phyloP scores from a whole-genome alignment of 2,888 invertebrate genomes.

The Campoplex nolae region DNA sequence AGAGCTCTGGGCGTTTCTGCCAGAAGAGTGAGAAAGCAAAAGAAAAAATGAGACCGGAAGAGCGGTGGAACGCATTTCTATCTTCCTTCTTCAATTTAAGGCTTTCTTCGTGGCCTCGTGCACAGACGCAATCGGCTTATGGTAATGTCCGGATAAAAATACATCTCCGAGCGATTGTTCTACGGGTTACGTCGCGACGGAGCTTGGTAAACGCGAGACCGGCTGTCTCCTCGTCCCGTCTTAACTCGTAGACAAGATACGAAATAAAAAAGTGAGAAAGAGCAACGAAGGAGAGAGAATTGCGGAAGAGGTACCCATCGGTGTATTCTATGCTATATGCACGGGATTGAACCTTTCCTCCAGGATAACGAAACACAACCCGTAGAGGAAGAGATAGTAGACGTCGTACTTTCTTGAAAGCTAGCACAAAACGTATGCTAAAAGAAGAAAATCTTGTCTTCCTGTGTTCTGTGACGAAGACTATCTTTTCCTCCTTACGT shows the following conservation, averaged over 20 bases:
- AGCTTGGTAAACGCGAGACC: conserved; percentile 62
- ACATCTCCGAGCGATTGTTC: conserved; percentile 74
- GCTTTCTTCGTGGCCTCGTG: conserved; percentile 63
- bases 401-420: conserved; percentile 59
- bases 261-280: conserved; percentile 45
- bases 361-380: conserved; percentile 53
- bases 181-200: conserved; percentile 63
- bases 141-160: conserved; percentile 76
- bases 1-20: not conserved
- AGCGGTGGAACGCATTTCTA: conserved; percentile 53
- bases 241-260: conserved; percentile 65
- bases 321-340: conserved; percentile 32
- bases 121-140: conserved; percentile 76
- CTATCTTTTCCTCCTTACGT: not conserved
- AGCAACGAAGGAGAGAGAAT: conserved; percentile 43
- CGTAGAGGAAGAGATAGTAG: conserved; percentile 26
- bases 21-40: conserved; percentile 20
- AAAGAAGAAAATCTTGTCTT: conserved; percentile 53
- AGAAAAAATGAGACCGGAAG: conserved; percentile 37
- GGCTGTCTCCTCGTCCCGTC: conserved; percentile 66
- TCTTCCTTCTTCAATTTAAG: conserved; percentile 54
- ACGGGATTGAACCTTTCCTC: conserved; percentile 32
- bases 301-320: conserved; percentile 37
- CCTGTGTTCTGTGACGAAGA: conserved; percentile 30
- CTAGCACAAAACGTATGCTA: conserved; percentile 49